Base-by-base conservation (phyloP, 2,888 invertebrate genomes). In the Temnothorax unifasciatus region DNA sequence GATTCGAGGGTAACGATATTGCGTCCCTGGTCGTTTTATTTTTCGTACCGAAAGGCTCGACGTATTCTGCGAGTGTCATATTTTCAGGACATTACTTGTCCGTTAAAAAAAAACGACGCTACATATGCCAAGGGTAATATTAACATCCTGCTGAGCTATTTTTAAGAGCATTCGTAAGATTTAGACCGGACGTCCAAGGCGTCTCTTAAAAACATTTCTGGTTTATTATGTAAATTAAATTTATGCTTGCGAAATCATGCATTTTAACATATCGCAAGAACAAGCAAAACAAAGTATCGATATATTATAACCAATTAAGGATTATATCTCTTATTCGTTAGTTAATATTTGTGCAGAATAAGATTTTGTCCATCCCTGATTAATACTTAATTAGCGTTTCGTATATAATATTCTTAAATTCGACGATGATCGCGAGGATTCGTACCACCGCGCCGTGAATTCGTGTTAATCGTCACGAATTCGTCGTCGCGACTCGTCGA, bases 401-500 rank as follows among this genome's bases (percentile, higher is more conserved):
- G 44, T 21, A 29, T 29, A 29, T 29, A 47, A 63, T 5, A 29
- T 15, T 57, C 13, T 57, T 21, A 34, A 63, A 63, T 47, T 63
- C 21, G 47, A 38, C 8, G 18, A 38, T 18, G 21, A 75, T 18
- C 50, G 6, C 50, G 8, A 75, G 34, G 8, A 6, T 29, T 38
- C 34, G 34, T 34, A 34, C 34, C 6, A n/a, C n/a, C n/a, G n/a
- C n/a, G 34, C 34, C 68, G 47, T 88, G 63, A 47, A 85, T 85
- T 84, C 84, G 63, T 50, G 38, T 81, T 71, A 59, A 79, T 85
- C 82, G 71, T 59, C 79, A 25, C 61, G 85, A 82, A 90, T 90
- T 88, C 88, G 84, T 84, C 86, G 87, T 83, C 87, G 85, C 85
- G 83, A 44, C 79, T 71, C 63, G 85, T 81, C 71, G 68, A 90